A percentile compares a stretch with the other conserved stretches of the same genome.
phyloP scores from a whole-genome alignment of 2,888 invertebrate species.

The Athetis lepigone region DNA sequence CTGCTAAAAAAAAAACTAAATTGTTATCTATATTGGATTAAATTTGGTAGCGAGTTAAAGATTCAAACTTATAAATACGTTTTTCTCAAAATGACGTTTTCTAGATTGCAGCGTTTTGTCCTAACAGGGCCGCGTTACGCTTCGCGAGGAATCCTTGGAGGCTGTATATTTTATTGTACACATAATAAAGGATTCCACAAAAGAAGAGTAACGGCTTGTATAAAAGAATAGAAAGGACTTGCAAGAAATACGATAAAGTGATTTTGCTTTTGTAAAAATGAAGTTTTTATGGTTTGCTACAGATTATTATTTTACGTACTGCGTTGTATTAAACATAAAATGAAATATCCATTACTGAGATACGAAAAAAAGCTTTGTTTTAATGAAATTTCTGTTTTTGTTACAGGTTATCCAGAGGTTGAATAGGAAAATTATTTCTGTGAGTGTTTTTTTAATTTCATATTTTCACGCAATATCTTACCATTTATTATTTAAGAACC shows the following conservation, averaged over 20 bases:
- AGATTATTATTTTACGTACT: not conserved
- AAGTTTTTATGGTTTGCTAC: not conserved
- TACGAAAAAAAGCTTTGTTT: not conserved
- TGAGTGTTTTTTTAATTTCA: conserved; percentile 22
- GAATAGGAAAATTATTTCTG: conserved; percentile 23
- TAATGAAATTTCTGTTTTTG: conserved; percentile 3
- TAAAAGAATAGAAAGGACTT: conserved; percentile 32
- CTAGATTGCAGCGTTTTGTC: too few relatives aligned
- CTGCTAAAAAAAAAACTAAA: too few relatives aligned
- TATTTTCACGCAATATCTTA: not conserved
- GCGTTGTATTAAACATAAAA: not conserved
- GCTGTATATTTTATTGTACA: conserved; percentile 53
- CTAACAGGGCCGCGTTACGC: too few relatives aligned
- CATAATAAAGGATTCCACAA: conserved; percentile 42
- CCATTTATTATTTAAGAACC: not conserved
- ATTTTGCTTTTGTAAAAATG: conserved; percentile 13
- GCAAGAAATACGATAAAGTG: conserved; percentile 25
- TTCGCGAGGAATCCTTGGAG: conserved; percentile 36
- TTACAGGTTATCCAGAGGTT: conserved; percentile 31
- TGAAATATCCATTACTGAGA: not conserved
- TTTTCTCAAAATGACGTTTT: too few relatives aligned
- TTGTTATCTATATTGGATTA: too few relatives aligned
- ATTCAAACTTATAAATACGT: too few relatives aligned
- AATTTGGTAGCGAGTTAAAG: too few relatives aligned
- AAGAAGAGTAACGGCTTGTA: conserved; percentile 39